Percentiles rank a stretch among this genome's conserved stretches.
Evolutionary conservation across 2,113 vertebrate species (phyloP).

Genomic region (Neolamprologus fasciatus): DNA sequence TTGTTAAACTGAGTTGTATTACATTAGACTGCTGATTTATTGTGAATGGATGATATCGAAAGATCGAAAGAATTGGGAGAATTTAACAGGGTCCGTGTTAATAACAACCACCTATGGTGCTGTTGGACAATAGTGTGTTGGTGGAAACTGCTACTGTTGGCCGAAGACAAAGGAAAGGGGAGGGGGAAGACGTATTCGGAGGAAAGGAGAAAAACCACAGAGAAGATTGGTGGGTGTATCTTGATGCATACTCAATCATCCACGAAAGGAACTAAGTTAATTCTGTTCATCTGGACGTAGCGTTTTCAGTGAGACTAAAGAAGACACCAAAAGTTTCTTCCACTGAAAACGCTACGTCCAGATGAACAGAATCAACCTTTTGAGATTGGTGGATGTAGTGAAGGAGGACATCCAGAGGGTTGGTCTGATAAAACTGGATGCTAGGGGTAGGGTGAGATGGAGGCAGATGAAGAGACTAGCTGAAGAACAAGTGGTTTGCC

Average conservation of each 20-base stretch:
- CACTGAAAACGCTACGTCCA: neutral
- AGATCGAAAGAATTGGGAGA: accelerated
- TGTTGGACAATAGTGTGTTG: neutral
- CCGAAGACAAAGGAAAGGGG: neutral
- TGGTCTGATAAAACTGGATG: neutral
- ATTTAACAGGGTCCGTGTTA: neutral
- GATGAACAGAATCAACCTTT: neutral
- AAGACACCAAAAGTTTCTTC: neutral
- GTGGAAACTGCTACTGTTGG: neutral
- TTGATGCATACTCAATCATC: neutral
- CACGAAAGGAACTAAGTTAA: neutral
- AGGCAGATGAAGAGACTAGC: neutral
- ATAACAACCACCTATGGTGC: neutral
- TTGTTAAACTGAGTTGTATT: no score
- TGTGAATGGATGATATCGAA: accelerated
- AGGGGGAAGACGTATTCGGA: neutral
- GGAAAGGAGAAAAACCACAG: neutral
- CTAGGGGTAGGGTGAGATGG: neutral
- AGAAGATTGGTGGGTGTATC: neutral
- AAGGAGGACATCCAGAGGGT: neutral
- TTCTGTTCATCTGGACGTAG: neutral
- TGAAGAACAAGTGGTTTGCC: neutral
- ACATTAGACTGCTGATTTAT: no score
- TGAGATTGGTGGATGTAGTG: neutral
- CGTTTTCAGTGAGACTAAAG: neutral